These are phyloP conservation scores for Poecile montanus DNA, from an alignment of 2,797 vertebrate genomes.

Conservation along the genomic window DNA sequence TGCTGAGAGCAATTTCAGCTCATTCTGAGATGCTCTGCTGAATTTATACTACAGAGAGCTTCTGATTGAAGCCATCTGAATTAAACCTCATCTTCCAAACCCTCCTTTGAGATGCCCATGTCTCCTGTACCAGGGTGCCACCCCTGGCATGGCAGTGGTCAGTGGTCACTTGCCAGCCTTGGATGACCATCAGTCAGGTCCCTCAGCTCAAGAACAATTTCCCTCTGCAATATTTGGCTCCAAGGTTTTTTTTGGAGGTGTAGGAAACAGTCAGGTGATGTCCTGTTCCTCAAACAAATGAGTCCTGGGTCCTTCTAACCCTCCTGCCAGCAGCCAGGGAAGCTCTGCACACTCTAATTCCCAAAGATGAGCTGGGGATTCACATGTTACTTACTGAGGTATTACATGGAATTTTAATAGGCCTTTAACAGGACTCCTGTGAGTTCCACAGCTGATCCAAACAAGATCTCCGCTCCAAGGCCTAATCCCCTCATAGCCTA, in stretches of 20 bases:
- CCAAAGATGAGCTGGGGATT: conserved; percentile 46
- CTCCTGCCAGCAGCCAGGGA: background rate
- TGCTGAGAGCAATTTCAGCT: conserved; percentile 50
- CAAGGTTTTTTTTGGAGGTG: background rate
- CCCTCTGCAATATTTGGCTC: background rate
- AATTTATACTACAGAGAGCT: conserved; percentile 14
- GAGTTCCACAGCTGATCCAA: conserved; percentile 61
- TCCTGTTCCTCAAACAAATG: conserved; percentile 33
- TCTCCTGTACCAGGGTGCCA: background rate
- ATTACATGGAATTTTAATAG: conserved; percentile 61
- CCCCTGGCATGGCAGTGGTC: background rate
- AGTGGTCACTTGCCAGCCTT: background rate
- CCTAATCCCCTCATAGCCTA: conserved; percentile 48
- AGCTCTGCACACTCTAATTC: conserved; percentile 26
- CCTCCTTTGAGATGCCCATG: background rate
- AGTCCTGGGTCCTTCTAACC: background rate
- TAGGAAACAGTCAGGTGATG: background rate
- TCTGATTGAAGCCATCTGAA: conserved; percentile 29
- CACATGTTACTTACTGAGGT: conserved; percentile 37
- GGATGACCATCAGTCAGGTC: background rate
- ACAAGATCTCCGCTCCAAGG: conserved; percentile 28
- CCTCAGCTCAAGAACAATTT: background rate
- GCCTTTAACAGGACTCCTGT: conserved; percentile 52
- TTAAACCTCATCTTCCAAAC: conserved; percentile 7
- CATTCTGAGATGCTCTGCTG: background rate